Conservation (phyloP, 2,797 vertebrate species). For the Pygocentrus nattereri region DNA sequence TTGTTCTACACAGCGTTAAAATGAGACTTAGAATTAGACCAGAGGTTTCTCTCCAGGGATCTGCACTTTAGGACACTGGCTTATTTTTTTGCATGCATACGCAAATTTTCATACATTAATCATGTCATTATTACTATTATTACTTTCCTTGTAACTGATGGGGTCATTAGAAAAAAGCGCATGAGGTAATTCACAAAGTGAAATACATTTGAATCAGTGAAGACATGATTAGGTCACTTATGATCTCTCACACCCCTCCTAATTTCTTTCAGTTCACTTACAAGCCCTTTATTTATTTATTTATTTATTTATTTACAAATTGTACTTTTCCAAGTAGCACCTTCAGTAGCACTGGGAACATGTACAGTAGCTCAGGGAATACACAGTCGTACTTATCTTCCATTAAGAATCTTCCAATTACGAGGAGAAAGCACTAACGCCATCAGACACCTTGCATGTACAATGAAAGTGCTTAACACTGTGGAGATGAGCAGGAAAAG, state of each 20-base stretch:
- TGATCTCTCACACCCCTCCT: conserved; percentile 17
- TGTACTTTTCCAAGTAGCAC: neutral
- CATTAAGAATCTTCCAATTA: conserved; percentile 34
- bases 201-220: conserved; percentile 43
- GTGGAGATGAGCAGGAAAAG: conserved; percentile 49
- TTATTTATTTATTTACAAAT: neutral
- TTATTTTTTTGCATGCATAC: conserved; percentile 34
- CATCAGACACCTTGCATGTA: conserved; percentile 7
- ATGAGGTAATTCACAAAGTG: conserved; percentile 20
- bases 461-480: conserved; percentile 20
- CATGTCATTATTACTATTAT: conserved; percentile 31
- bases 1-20: neutral
- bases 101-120: conserved; percentile 32
- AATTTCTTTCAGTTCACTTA: neutral
- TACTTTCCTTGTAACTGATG: conserved; percentile 39
- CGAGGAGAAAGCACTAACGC: conserved; percentile 16
- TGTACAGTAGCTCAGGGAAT: neutral
- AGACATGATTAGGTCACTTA: conserved; percentile 35
- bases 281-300: conserved; percentile 13
- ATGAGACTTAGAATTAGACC: neutral
- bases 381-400: conserved; percentile 1
- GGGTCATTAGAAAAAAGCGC: conserved; percentile 34
- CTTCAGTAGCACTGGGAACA: neutral
- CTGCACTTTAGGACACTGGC: conserved; percentile 18
- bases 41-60: neutral